phyloP scores from a whole-genome alignment of 2,797 vertebrate species.

The Hoplostethus mediterraneus region DNA sequence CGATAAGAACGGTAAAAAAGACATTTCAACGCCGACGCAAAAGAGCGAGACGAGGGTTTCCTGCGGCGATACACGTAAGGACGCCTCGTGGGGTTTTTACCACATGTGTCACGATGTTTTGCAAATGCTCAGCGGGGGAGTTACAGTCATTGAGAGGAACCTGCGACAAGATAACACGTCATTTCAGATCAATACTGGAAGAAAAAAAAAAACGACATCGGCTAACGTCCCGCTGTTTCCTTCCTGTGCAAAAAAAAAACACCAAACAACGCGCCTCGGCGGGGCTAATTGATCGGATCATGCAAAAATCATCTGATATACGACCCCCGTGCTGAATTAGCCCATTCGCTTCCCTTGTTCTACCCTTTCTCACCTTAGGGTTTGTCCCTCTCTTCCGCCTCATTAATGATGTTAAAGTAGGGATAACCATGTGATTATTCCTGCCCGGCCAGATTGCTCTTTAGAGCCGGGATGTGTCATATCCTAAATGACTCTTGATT shows the following conservation, averaged over 20 bases:
- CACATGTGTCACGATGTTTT: constrained; percentile 19
- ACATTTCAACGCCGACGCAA: constrained; percentile 35
- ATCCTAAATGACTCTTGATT: constrained; percentile 78
- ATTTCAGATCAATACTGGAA: constrained; percentile 35
- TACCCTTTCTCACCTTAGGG: constrained; percentile 49
- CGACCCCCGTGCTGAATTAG: constrained; percentile 46
- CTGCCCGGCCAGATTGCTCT: constrained; percentile 56
- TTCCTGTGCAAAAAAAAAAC: neutral
- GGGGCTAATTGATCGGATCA: constrained; percentile 44
- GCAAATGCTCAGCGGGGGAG: constrained; percentile 41
- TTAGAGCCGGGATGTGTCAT: constrained; percentile 61
- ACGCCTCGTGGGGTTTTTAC: constrained; percentile 48
- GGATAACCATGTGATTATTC: constrained; percentile 72
- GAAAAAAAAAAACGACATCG: neutral
- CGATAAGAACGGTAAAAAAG: constrained; percentile 56
- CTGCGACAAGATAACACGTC: constrained; percentile 33
- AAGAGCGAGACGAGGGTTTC: constrained; percentile 49
- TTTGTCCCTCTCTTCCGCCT: constrained; percentile 56
- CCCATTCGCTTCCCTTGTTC: constrained; percentile 50
- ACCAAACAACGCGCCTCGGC: constrained; percentile 11
- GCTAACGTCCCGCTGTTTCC: constrained; percentile 15
- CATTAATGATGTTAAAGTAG: constrained; percentile 71
- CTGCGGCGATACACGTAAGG: constrained; percentile 67
- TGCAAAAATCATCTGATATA: constrained; percentile 28
- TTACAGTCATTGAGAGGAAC: constrained; percentile 12